Evolutionary conservation across 1,140 invertebrate genomes (phyloP), one percentile per base, ranked within the genome.

Genomic region (Conopomorpha cramerella): DNA sequence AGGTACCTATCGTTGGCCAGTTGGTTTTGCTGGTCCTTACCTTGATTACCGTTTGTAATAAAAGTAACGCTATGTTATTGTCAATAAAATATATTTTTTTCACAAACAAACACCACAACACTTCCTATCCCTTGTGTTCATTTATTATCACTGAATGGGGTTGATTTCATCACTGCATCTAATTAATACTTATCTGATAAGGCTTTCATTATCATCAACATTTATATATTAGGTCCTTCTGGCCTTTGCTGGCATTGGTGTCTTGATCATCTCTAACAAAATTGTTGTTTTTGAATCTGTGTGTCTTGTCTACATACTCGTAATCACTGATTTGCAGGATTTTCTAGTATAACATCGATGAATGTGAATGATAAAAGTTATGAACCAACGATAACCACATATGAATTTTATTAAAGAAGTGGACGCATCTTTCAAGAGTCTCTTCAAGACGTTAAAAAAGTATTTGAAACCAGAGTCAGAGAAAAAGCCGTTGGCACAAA

Each of bases 321-420:
- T 64, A 60, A 59, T 62, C 62, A 52, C 55, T 74, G 59, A 71
- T 76, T 76, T 70, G 41, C 71, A 76, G 71, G 71, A 63, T 55
- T 67, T 72, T 57, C 56, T 67, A 55, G 38, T 50, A 54, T 50
- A 44, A n/a, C n/a, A n/a, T n/a, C n/a, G 59, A 56, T 61, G 55
- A 57, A 30, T 49, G 58, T 65, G 55, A 48, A 55, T 58, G 53
- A 53, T 43, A 52, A 54, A 51, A 53, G 45, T 57, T 58, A 49
- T 51, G 54, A 39, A 37, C 40, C 39, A 40, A 46, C 19, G 46
- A 17, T 57, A 45, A 49, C 54, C 49, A 66, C 66, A 57, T 72
- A 76, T 76, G 59, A 62, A 72, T 60, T 52, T 59, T 58, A 51
- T 53, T 55, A 53, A 57, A 57, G 61, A 70, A 63, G 66, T n/a